phyloP scores from a whole-genome alignment of 2,888 invertebrate species.

The Drosophila merina region DNA sequence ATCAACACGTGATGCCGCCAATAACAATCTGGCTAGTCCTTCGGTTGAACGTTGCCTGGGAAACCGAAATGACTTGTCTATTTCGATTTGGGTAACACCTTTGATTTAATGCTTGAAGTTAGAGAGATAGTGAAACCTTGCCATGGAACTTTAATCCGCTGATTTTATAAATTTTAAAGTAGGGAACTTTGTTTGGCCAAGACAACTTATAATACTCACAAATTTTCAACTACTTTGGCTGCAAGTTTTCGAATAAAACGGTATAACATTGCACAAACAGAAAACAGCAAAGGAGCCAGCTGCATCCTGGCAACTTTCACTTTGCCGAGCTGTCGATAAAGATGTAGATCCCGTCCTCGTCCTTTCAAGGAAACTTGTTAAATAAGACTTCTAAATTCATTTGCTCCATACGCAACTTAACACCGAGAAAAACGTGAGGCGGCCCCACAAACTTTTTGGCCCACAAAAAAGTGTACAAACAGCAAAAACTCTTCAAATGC shows the following conservation, averaged over 20 bases:
- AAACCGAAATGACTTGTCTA: conserved; percentile 31
- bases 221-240: conserved; percentile 58
- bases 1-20: conserved; percentile 39
- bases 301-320: conserved; percentile 53
- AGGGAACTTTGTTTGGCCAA: conserved; percentile 10
- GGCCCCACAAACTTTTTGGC: conserved; percentile 51
- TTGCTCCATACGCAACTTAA: conserved; percentile 72
- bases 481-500: neutral
- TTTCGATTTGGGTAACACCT: conserved; percentile 30
- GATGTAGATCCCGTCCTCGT: conserved; percentile 22
- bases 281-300: conserved; percentile 28
- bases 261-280: conserved; percentile 51
- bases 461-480: conserved; percentile 1
- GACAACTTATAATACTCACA: conserved; percentile 49
- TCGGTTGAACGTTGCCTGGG: conserved; percentile 19
- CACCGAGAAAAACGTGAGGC: conserved; percentile 60
- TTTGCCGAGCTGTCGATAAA: conserved; percentile 66
- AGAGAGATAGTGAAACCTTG: neutral
- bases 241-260: conserved; percentile 65
- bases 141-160: neutral
- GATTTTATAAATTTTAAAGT: neutral
- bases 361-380: conserved; percentile 63
- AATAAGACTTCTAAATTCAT: conserved; percentile 79
- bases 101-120: neutral
- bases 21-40: conserved; percentile 19